Evolutionary conservation across 2,888 invertebrate species (phyloP).

Genomic region (Lissocephala sabroskyi): DNA sequence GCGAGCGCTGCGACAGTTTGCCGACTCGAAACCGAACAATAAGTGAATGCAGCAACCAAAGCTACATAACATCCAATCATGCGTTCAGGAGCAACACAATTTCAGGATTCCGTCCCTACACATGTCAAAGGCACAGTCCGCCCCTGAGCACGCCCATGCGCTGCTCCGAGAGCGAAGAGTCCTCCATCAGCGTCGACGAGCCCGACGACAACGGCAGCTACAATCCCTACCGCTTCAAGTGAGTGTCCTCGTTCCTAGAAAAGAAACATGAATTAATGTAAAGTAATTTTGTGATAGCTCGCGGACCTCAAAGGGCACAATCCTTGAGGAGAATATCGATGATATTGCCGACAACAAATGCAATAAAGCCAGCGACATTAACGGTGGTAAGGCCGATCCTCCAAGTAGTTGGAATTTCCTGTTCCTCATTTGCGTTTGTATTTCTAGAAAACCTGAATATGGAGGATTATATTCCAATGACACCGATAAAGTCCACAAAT

Average conservation of each 20-base stretch:
- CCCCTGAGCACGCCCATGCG: slow-evolving; percentile 75
- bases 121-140: slow-evolving; percentile 70
- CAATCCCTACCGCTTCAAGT: slow-evolving; percentile 64
- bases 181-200: slow-evolving; percentile 80
- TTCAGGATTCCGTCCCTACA: slow-evolving; percentile 71
- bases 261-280: too few species aligned
- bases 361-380: slow-evolving; percentile 6
- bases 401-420: too few species aligned
- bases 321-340: slow-evolving; percentile 78
- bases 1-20: slow-evolving; percentile 88
- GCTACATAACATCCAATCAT: slow-evolving; percentile 66
- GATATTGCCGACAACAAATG: slow-evolving; percentile 64
- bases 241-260: slow-evolving; percentile 18
- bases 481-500: slow-evolving; percentile 34
- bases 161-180: slow-evolving; percentile 80
- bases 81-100: slow-evolving; percentile 72
- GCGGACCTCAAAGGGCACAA: slow-evolving; percentile 71
- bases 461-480: slow-evolving; percentile 47
- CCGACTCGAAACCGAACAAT: slow-evolving; percentile 79
- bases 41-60: slow-evolving; percentile 75
- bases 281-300: slow-evolving; percentile 40
- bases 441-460: slow-evolving; percentile 25
- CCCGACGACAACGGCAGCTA: slow-evolving; percentile 75
- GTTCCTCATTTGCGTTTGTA: slow-evolving; percentile 7
- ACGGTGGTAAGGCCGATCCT: too few species aligned